A percentile compares a stretch with the other conserved stretches of the same genome.
Conservation (phyloP, 2,113 vertebrate genomes). For the Plecturocebus donacophilus region DNA sequence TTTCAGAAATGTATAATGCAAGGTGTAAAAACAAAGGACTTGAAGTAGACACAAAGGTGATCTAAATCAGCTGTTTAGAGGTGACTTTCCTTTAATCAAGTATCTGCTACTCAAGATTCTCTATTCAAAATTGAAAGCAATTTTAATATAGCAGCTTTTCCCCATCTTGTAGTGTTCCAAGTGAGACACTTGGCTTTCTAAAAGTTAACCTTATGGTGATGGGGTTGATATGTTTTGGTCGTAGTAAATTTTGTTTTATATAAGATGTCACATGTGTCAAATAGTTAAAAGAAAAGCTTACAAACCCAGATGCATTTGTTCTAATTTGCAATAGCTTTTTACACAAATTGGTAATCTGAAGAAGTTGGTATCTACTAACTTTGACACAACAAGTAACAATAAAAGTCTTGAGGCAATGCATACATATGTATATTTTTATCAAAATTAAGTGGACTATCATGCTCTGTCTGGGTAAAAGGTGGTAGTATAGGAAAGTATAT, state of each 20-base stretch:
- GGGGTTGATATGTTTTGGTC: neutral
- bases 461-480: neutral
- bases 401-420: neutral
- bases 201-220: neutral
- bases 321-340: neutral
- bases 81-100: conserved; percentile 14
- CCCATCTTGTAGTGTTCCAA: neutral
- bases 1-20: conserved; percentile 9
- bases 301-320: neutral
- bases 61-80: conserved; percentile 1
- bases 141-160: neutral
- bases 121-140: neutral
- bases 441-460: neutral
- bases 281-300: neutral
- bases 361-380: neutral
- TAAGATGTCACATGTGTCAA: neutral
- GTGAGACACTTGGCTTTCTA: neutral
- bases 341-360: neutral
- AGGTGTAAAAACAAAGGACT: neutral
- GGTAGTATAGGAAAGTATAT: neutral
- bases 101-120: conserved; percentile 1
- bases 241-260: conserved; percentile 14
- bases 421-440: neutral
- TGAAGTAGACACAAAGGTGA: neutral
- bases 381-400: neutral